Percentiles rank a stretch among this genome's conserved stretches.
phyloP scores from a whole-genome alignment of 2,888 invertebrate species.

The Meandrusa payeni region DNA sequence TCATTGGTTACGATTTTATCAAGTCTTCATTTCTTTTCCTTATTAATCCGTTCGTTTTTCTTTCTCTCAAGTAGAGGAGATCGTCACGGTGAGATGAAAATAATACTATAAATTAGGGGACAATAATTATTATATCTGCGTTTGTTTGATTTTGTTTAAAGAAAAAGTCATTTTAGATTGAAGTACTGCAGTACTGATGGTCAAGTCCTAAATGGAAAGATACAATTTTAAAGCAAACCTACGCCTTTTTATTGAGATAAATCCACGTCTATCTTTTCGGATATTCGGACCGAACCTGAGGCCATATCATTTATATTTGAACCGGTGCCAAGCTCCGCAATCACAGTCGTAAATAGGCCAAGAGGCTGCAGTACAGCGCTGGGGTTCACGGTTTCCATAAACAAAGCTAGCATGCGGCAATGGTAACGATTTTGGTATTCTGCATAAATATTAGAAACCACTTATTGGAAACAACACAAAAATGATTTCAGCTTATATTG shows the following conservation, averaged over 20 bases:
- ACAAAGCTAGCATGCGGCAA: slow-evolving; percentile 17
- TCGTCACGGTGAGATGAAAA: too few relatives aligned
- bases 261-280: slow-evolving; percentile 20
- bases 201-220: slow-evolving; percentile 1
- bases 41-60: too few relatives aligned
- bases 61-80: too few relatives aligned
- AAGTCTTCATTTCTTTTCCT: too few relatives aligned
- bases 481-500: too few relatives aligned
- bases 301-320: slow-evolving; percentile 52
- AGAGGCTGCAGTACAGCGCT: slow-evolving; percentile 63
- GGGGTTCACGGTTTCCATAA: slow-evolving; percentile 16
- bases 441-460: too few relatives aligned
- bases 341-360: slow-evolving; percentile 70
- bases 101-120: too few relatives aligned
- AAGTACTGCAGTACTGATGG: slow-evolving; percentile 11
- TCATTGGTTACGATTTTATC: too few relatives aligned
- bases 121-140: too few relatives aligned
- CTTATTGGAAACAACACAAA: not conserved
- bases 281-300: slow-evolving; percentile 34
- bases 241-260: slow-evolving; percentile 11
- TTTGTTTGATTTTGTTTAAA: too few relatives aligned
- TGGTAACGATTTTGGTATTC: slow-evolving; percentile 11
- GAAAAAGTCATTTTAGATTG: too few relatives aligned
- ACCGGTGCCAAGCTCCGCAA: slow-evolving; percentile 62
- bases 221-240: slow-evolving; percentile 8